phyloP scores from a whole-genome alignment of 2,888 invertebrate species.

The Limnephilus lunatus region DNA sequence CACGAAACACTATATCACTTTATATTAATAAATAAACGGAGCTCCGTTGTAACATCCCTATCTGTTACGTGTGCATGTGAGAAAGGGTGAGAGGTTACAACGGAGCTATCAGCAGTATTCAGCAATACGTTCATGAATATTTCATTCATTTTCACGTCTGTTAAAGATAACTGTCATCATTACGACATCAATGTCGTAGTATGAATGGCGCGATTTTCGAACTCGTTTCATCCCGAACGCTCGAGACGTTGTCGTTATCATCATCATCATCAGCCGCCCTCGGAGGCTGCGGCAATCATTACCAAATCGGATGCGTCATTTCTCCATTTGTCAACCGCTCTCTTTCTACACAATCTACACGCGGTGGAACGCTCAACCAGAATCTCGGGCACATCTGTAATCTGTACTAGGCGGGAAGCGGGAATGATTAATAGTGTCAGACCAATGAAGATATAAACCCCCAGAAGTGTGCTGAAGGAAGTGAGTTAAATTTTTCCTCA shows the following conservation, averaged over 20 bases:
- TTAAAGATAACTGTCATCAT: neutral
- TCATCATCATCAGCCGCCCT: neutral
- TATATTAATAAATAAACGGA: neutral
- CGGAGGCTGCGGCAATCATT: conserved; percentile 9
- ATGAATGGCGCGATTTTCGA: neutral
- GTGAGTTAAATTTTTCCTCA: too few species aligned
- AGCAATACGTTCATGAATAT: neutral
- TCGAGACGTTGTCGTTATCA: neutral
- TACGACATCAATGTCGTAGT: neutral
- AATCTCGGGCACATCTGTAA: conserved; percentile 10
- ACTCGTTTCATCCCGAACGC: neutral
- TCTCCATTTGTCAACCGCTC: conserved; percentile 27
- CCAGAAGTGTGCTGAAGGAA: too few species aligned
- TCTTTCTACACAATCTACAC: conserved; percentile 12
- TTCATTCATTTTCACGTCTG: neutral
- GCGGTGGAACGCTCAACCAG: conserved; percentile 17
- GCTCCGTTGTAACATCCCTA: neutral
- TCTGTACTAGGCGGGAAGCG: neutral
- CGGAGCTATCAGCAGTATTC: neutral
- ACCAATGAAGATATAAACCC: too few species aligned
- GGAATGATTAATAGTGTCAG: neutral
- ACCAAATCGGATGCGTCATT: conserved; percentile 14
- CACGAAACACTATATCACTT: too few species aligned
- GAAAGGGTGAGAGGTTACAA: too few species aligned
- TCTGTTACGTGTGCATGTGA: too few species aligned